These are phyloP conservation scores for Heterohyrax brucei DNA, from an alignment of 2,797 vertebrate species.

Conservation along the genomic window DNA sequence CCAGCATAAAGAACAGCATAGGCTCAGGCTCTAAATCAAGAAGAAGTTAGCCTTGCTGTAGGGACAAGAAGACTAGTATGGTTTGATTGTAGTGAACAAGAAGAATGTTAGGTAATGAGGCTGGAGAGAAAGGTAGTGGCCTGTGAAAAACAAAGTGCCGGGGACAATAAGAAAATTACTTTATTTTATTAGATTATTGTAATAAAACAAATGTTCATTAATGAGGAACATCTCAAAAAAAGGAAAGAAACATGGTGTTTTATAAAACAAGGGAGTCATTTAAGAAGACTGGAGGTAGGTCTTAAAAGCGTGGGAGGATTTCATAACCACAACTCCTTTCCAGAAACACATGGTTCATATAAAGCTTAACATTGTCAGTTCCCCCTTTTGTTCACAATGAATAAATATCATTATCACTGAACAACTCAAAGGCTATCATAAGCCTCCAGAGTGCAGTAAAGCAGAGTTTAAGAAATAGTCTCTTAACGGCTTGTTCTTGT, in stretches of 20 bases:
- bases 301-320: background rate
- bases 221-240: background rate
- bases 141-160: background rate
- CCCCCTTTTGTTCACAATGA: background rate
- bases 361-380: constrained; percentile 32
- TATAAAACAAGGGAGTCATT: background rate
- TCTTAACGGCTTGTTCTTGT: background rate
- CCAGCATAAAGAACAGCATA: background rate
- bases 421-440: background rate
- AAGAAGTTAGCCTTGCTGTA: background rate
- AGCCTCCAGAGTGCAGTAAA: background rate
- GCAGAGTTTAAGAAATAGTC: background rate
- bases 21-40: background rate
- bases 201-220: background rate
- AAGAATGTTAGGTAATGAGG: background rate
- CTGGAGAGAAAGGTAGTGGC: background rate
- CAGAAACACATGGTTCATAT: background rate
- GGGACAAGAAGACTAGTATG: background rate
- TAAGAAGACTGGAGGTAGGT: background rate
- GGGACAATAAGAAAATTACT: background rate
- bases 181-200: background rate
- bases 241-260: background rate
- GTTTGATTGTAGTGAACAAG: background rate
- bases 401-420: constrained; percentile 15
- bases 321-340: background rate